Evolutionary conservation across 2,113 vertebrate genomes (phyloP).

Genomic region (Spilogale gracilis): DNA sequence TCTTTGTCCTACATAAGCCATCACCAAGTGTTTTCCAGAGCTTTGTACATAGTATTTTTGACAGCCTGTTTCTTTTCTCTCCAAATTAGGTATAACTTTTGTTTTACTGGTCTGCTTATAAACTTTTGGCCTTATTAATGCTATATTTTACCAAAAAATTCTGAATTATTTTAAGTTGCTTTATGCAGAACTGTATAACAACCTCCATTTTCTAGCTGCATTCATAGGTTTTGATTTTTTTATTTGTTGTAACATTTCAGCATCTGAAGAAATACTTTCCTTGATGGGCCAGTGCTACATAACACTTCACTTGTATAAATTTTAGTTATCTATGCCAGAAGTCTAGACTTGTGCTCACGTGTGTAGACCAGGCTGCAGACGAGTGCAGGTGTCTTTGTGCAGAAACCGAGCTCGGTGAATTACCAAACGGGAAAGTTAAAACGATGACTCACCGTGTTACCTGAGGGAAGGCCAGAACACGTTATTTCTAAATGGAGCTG

Average conservation of each 20-base stretch:
- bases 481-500: background rate
- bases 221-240: conserved; percentile 57
- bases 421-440: background rate
- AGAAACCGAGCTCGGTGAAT: background rate
- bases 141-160: conserved; percentile 60
- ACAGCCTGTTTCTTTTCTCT: background rate
- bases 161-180: conserved; percentile 61
- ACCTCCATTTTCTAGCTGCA: conserved; percentile 70
- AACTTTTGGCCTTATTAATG: background rate
- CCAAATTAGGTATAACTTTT: background rate
- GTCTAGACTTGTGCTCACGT: background rate
- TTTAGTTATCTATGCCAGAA: background rate
- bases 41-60: conserved; percentile 2
- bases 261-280: conserved; percentile 55
- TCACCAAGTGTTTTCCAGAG: background rate
- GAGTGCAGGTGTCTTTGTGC: background rate
- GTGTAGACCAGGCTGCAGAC: background rate
- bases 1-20: conserved; percentile 25
- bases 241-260: conserved; percentile 6
- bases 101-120: conserved; percentile 39
- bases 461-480: background rate
- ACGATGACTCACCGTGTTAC: background rate
- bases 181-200: conserved; percentile 52
- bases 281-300: background rate
- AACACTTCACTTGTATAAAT: background rate